Evolutionary conservation across 1,140 invertebrate genomes (phyloP).

Genomic region (Myzus persicae): DNA sequence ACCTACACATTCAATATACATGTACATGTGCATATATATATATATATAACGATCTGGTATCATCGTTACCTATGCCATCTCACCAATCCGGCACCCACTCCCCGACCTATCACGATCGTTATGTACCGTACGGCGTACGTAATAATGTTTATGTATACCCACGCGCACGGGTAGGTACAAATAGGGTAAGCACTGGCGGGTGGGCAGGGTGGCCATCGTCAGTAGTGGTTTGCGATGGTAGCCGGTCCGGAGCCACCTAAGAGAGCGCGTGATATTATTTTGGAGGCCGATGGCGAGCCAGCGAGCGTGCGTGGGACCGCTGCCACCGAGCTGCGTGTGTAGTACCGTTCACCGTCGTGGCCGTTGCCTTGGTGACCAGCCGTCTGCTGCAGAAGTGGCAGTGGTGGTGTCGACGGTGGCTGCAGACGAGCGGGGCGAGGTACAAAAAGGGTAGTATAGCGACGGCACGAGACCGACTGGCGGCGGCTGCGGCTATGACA

Average conservation of each 20-base stretch:
- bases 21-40: no score
- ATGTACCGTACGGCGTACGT: neutral
- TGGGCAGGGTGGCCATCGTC: neutral
- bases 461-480: neutral
- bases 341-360: neutral
- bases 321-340: neutral
- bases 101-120: neutral
- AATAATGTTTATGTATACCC: neutral
- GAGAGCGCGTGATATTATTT: conserved; percentile 6
- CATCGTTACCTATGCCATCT: neutral
- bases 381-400: conserved; percentile 4
- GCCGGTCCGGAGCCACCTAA: neutral
- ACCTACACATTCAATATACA: no score
- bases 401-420: neutral
- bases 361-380: neutral
- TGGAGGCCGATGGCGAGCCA: no score
- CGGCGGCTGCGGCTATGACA: neutral
- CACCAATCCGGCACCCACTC: neutral
- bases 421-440: neutral
- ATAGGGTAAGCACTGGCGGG: neutral
- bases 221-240: neutral
- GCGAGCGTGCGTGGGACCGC: neutral
- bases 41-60: neutral
- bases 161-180: neutral
- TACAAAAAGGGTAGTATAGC: neutral